Evolutionary conservation across 2,888 invertebrate species (phyloP).

Genomic region (Phyllotreta striolata): DNA sequence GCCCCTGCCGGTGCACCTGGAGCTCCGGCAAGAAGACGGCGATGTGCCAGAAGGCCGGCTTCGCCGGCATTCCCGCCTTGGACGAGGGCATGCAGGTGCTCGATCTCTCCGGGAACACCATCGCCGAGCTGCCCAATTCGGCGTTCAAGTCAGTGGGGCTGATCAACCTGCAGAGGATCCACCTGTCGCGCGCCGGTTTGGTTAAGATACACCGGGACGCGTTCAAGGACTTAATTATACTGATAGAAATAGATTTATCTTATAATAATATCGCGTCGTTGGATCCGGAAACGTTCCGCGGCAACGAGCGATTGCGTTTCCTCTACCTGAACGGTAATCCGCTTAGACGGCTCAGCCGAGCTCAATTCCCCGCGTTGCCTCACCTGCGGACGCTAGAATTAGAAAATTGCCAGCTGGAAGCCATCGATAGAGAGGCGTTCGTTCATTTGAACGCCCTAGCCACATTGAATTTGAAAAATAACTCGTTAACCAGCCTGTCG

Average conservation of each 20-base stretch:
- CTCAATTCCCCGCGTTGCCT: conserved; percentile 83
- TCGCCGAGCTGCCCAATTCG: conserved; percentile 77
- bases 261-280: conserved; percentile 80
- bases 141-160: conserved; percentile 82
- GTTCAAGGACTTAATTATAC: conserved; percentile 84
- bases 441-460: conserved; percentile 76
- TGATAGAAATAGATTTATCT: conserved; percentile 87
- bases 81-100: conserved; percentile 85
- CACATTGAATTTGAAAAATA: conserved; percentile 82
- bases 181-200: conserved; percentile 78
- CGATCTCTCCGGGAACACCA: conserved; percentile 82
- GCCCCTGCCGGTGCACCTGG: conserved; percentile 91
- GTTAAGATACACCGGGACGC: conserved; percentile 82
- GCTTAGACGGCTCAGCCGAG: conserved; percentile 72
- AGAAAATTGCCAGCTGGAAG: conserved; percentile 79
- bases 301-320: conserved; percentile 82
- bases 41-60: conserved; percentile 81
- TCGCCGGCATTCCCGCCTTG: conserved; percentile 78
- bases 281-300: conserved; percentile 82
- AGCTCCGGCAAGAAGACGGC: conserved; percentile 90
- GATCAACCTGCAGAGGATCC: conserved; percentile 84
- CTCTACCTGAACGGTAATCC: conserved; percentile 86
- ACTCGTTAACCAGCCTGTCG: conserved; percentile 76
- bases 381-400: conserved; percentile 83
- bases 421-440: conserved; percentile 80